These are phyloP conservation scores for Spondyliosoma cantharus DNA, from an alignment of 2,797 vertebrate genomes.

Conservation along the genomic window DNA sequence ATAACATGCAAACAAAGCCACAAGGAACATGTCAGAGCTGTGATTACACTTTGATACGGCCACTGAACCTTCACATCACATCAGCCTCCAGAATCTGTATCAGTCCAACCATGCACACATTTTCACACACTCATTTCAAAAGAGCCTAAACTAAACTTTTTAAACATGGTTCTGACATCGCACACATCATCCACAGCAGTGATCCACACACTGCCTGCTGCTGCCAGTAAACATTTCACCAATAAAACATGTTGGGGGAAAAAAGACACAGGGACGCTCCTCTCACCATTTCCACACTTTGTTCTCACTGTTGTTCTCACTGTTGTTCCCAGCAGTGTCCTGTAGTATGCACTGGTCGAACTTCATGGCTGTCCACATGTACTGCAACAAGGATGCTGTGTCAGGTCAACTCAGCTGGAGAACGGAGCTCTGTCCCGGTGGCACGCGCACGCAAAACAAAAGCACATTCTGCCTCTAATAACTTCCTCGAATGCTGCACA, in stretches of 20 bases:
- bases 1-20: background rate
- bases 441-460: slow-evolving; percentile 10
- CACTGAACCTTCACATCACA: background rate
- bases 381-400: slow-evolving; percentile 38
- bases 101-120: background rate
- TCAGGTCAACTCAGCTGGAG: slow-evolving; percentile 43
- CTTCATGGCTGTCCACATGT: slow-evolving; percentile 84
- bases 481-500: slow-evolving; percentile 34
- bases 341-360: slow-evolving; percentile 74
- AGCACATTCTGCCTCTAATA: slow-evolving; percentile 44
- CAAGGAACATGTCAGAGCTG: background rate
- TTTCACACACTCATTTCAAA: background rate
- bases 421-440: slow-evolving; percentile 28
- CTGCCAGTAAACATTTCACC: slow-evolving; percentile 17
- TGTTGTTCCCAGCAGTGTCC: slow-evolving; percentile 50
- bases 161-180: background rate
- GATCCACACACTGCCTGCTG: background rate
- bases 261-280: background rate
- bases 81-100: background rate
- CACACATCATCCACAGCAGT: slow-evolving; percentile 15
- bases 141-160: background rate
- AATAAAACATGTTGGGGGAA: background rate
- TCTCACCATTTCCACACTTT: slow-evolving; percentile 86
- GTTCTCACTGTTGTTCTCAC: slow-evolving; percentile 67
- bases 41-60: background rate